phyloP scores from a whole-genome alignment of 2,888 invertebrate species.

The Euproctis similis region DNA sequence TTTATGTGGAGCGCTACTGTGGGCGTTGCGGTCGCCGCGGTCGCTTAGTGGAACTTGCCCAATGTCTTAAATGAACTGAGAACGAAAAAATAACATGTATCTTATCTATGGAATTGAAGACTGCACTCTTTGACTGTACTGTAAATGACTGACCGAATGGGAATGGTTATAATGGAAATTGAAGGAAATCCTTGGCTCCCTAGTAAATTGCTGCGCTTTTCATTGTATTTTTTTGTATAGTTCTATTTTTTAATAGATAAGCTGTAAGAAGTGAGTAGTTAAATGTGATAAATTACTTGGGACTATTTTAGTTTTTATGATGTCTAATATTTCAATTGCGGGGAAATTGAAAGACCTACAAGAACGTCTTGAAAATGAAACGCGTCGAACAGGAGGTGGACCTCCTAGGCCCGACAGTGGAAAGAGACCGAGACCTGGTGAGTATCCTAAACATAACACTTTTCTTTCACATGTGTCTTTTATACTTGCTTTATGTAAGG shows the following conservation, averaged over 20 bases:
- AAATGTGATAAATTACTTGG: constrained; percentile 59
- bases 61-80: neutral
- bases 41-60: too few species aligned
- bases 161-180: constrained; percentile 40
- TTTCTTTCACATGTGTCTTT: constrained; percentile 4
- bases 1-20: too few species aligned
- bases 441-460: constrained; percentile 40
- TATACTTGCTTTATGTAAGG: constrained; percentile 5
- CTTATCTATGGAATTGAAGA: too few species aligned
- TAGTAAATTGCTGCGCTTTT: constrained; percentile 57
- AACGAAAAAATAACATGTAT: neutral
- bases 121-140: too few species aligned
- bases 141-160: constrained; percentile 41
- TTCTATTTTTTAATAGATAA: too few species aligned
- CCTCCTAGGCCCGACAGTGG: constrained; percentile 74
- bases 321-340: constrained; percentile 84
- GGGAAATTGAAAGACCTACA: constrained; percentile 89
- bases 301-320: constrained; percentile 49
- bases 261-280: constrained; percentile 48
- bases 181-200: constrained; percentile 66
- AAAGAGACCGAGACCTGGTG: constrained; percentile 79
- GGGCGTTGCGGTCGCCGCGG: too few species aligned
- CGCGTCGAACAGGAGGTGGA: constrained; percentile 79
- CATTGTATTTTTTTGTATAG: constrained; percentile 61
- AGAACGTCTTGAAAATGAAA: constrained; percentile 81